Evolutionary conservation across 2,113 vertebrate genomes (phyloP).

Genomic region (Alectura lathami): DNA sequence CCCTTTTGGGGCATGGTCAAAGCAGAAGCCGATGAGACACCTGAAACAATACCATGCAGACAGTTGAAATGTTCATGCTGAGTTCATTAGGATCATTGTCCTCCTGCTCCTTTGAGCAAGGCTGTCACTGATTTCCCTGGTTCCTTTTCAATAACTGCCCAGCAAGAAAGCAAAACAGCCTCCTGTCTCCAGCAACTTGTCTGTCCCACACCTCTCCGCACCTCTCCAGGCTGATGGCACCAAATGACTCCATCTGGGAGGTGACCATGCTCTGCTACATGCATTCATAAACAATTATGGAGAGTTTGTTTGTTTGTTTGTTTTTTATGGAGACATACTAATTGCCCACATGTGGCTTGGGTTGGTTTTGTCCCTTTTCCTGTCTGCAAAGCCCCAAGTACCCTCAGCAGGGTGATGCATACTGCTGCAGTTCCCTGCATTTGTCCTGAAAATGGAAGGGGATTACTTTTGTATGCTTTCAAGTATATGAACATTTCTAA

Average conservation of each 20-base stretch:
- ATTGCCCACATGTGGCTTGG: neutral
- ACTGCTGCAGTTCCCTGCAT: neutral
- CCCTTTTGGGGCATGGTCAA: neutral
- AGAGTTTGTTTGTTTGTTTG: too few relatives aligned
- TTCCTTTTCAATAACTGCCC: neutral
- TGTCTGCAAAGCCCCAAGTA: neutral
- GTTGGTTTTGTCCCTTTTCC: constrained; percentile 4
- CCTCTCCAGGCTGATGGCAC: neutral
- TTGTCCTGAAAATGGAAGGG: neutral
- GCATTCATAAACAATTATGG: neutral
- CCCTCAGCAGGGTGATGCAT: neutral
- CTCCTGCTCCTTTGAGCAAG: neutral
- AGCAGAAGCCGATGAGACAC: neutral
- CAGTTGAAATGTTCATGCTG: neutral
- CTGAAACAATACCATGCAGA: neutral
- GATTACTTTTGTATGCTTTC: neutral
- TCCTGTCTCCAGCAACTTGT: neutral
- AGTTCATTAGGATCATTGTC: neutral
- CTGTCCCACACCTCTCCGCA: accelerated
- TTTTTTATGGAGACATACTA: too few relatives aligned
- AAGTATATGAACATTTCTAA: constrained; percentile 25
- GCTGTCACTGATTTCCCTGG: neutral
- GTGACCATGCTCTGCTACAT: neutral
- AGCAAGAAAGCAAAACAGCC: neutral
- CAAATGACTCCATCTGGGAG: neutral